phyloP scores from a whole-genome alignment of 1,140 invertebrate species.

The Drosophila tani region DNA sequence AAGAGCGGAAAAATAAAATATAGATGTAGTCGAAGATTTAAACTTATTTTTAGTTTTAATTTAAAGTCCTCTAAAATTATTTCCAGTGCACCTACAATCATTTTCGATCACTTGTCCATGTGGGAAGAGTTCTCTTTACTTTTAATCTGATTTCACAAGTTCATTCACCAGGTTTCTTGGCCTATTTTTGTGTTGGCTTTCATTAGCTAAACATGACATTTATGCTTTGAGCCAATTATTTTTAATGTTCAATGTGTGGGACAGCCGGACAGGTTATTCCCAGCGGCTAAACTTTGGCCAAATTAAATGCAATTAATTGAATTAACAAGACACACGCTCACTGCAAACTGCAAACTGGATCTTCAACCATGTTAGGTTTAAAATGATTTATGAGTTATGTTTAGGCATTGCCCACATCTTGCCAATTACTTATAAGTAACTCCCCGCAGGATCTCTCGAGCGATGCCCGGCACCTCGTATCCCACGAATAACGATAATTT shows the following conservation, averaged over 20 bases:
- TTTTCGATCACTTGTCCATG: slow-evolving; percentile 5
- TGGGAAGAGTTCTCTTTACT: slow-evolving; percentile 33
- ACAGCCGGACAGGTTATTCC: slow-evolving; percentile 33
- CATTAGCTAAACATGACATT: slow-evolving; percentile 61
- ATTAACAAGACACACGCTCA: slow-evolving; percentile 45
- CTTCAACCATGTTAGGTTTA: slow-evolving; percentile 4
- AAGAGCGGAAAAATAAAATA: too few species aligned
- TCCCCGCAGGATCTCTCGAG: slow-evolving; percentile 56
- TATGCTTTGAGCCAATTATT: slow-evolving; percentile 69
- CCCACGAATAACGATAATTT: slow-evolving; percentile 76
- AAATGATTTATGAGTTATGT: slow-evolving; percentile 17
- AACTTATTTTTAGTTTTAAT: too few species aligned
- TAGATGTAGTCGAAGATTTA: too few species aligned
- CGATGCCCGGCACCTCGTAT: slow-evolving; percentile 75
- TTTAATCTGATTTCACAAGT: slow-evolving; percentile 29
- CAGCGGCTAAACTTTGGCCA: slow-evolving; percentile 23
- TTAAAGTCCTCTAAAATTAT: background rate
- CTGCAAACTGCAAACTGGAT: slow-evolving; percentile 15
- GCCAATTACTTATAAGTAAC: slow-evolving; percentile 39
- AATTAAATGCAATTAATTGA: slow-evolving; percentile 53
- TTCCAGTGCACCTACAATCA: background rate
- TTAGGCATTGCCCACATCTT: slow-evolving; percentile 10
- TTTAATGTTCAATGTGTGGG: slow-evolving; percentile 49
- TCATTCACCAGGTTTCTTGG: slow-evolving; percentile 38
- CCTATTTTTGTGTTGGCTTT: slow-evolving; percentile 11